These are phyloP conservation scores for Spinus pinus DNA, from an alignment of 2,797 vertebrate genomes.

Conservation along the genomic window DNA sequence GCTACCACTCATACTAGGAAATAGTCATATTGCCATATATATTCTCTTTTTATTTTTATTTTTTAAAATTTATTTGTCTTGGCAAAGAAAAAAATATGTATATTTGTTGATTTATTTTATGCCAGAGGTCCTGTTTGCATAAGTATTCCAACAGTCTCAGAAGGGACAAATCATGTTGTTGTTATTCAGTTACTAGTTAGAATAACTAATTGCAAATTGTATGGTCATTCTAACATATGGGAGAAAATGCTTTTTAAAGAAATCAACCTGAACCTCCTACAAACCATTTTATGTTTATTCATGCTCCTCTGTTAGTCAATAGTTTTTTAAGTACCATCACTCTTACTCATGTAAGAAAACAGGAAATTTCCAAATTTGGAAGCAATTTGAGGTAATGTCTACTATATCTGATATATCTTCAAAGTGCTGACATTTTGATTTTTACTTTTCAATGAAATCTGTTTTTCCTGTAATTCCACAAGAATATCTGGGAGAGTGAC, in stretches of 20 bases:
- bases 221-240: background rate
- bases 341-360: background rate
- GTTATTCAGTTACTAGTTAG: background rate
- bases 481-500: background rate
- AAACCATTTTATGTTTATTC: background rate
- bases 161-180: background rate
- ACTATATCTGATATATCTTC: background rate
- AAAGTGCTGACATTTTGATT: background rate
- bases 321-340: background rate
- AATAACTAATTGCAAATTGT: background rate
- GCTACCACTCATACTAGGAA: background rate
- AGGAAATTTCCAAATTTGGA: background rate
- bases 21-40: background rate
- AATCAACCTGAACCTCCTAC: background rate
- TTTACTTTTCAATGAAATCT: background rate
- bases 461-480: background rate
- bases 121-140: background rate
- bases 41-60: background rate
- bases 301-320: background rate
- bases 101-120: background rate
- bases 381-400: background rate
- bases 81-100: background rate
- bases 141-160: background rate
- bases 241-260: constrained; percentile 3
- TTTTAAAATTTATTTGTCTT: background rate